Percentiles rank a stretch among this genome's conserved stretches.
phyloP scores from a whole-genome alignment of 2,797 vertebrate species.

The Platalea minor region DNA sequence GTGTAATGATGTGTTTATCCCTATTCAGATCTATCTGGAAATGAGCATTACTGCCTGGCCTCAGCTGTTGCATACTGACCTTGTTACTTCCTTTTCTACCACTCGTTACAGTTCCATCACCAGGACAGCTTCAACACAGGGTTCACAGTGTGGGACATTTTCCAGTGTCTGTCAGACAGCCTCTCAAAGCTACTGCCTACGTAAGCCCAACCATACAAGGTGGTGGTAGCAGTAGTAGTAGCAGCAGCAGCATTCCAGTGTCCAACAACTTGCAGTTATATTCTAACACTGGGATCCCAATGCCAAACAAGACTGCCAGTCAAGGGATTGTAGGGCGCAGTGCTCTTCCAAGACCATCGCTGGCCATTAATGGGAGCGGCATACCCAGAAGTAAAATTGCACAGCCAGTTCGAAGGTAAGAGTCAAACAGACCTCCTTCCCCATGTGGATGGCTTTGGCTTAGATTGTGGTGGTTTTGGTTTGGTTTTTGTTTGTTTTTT shows the following conservation, averaged over 20 bases:
- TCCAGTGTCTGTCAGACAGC: constrained; percentile 81
- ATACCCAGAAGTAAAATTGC: constrained; percentile 85
- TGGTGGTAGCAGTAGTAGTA: constrained; percentile 75
- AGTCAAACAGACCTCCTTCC: neutral
- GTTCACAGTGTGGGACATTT: constrained; percentile 94
- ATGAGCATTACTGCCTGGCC: neutral
- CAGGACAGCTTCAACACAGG: constrained; percentile 90
- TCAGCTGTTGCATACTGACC: neutral
- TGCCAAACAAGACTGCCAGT: constrained; percentile 84
- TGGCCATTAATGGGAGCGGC: constrained; percentile 85
- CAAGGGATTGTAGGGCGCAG: constrained; percentile 80
- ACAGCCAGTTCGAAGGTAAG: constrained; percentile 85
- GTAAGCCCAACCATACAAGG: constrained; percentile 95
- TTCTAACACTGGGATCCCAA: constrained; percentile 81
- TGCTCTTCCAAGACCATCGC: constrained; percentile 90
- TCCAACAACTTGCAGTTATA: constrained; percentile 83
- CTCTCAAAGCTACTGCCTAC: constrained; percentile 94
- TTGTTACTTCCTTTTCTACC: neutral
- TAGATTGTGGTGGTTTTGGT: neutral
- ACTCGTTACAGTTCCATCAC: constrained; percentile 84
- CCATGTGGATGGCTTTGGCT: neutral
- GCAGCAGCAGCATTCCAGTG: constrained; percentile 73
- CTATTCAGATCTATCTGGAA: neutral
- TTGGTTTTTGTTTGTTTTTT: neutral
- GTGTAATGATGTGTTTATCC: neutral